Conservation (phyloP, 2,888 invertebrate species). For the Eulithis prunata region DNA sequence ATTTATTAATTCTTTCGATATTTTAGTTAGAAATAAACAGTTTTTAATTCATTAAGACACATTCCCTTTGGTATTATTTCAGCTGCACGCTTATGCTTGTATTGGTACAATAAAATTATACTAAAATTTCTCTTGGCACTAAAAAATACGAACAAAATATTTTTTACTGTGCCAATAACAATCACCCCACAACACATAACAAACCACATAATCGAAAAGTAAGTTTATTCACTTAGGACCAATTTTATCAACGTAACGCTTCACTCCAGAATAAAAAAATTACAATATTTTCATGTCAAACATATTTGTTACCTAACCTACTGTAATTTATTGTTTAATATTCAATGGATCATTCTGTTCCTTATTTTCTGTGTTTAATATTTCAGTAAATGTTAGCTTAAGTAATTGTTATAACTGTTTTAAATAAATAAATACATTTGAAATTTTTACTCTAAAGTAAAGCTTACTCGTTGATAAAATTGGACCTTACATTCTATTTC, state of each 20-base stretch:
- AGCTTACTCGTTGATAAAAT: too few relatives aligned
- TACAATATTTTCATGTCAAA: too few relatives aligned
- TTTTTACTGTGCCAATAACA: slow-evolving; percentile 10
- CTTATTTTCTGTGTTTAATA: too few relatives aligned
- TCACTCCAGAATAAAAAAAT: too few relatives aligned
- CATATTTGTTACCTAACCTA: too few relatives aligned
- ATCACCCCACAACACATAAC: not conserved
- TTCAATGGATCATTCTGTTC: too few relatives aligned
- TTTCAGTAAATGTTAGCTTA: too few relatives aligned
- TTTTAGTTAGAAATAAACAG: slow-evolving; percentile 21
- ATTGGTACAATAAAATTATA: slow-evolving; percentile 14
- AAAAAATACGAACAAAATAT: not conserved
- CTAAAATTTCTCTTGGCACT: not conserved
- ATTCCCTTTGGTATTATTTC: slow-evolving; percentile 6
- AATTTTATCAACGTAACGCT: too few relatives aligned
- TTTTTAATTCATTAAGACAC: slow-evolving; percentile 16
- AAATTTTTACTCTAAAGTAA: too few relatives aligned
- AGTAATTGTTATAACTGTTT: too few relatives aligned
- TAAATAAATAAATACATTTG: too few relatives aligned
- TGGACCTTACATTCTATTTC: not conserved
- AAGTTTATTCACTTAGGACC: slow-evolving; percentile 15
- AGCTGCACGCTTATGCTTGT: slow-evolving; percentile 8
- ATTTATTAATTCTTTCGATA: slow-evolving; percentile 17
- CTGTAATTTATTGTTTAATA: too few relatives aligned
- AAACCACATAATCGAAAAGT: slow-evolving; percentile 18